Percentiles rank a stretch among this genome's conserved stretches.
Conservation (phyloP, 2,113 vertebrate genomes). For the Fulica atra region DNA sequence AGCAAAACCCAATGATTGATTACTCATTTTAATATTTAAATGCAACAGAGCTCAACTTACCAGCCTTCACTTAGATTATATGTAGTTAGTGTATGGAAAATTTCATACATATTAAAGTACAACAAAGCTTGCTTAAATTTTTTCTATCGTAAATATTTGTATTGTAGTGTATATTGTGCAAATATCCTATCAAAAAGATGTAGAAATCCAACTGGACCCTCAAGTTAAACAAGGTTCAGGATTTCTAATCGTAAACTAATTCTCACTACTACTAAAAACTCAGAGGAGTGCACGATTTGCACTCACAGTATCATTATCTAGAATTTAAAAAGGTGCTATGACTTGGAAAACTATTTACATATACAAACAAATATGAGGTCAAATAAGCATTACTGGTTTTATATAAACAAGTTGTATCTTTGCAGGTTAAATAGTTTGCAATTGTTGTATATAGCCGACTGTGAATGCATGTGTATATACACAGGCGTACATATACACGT, state of each 20-base stretch:
- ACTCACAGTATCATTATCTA: not conserved
- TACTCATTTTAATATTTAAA: not conserved
- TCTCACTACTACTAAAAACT: not conserved
- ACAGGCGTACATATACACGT: not conserved
- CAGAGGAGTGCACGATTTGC: not conserved
- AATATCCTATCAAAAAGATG: not conserved
- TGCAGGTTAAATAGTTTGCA: not conserved
- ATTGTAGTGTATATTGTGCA: not conserved
- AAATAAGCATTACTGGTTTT: not conserved
- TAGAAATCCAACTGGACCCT: not conserved
- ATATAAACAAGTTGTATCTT: not conserved
- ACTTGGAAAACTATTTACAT: not conserved
- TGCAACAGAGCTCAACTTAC: not conserved
- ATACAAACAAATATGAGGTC: not conserved
- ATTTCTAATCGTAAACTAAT: conserved; percentile 3
- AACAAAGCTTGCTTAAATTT: not conserved
- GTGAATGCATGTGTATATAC: not conserved
- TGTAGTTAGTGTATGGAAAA: not conserved
- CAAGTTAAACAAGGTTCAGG: not conserved
- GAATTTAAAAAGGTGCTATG: not conserved
- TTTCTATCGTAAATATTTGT: not conserved
- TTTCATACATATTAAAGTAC: not conserved
- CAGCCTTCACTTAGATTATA: not conserved
- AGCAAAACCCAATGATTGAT: not conserved
- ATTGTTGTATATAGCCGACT: not conserved